Conservation (phyloP, 2,797 vertebrate genomes). For the Cyclura pinguis region DNA sequence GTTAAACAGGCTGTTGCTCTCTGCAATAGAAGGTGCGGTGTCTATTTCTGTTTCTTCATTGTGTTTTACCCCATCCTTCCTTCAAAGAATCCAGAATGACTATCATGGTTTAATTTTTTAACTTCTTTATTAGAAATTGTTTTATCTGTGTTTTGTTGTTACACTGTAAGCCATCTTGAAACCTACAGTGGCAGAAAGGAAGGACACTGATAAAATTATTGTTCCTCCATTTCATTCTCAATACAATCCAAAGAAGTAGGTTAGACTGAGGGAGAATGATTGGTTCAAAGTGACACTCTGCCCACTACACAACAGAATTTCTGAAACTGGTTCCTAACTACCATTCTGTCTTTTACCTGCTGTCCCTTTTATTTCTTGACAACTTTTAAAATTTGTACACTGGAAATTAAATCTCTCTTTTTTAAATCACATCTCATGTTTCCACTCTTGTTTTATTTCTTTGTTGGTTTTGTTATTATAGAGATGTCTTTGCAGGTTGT, state of each 20-base stretch:
- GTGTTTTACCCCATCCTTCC: not conserved
- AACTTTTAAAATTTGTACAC: not conserved
- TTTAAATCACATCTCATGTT: not conserved
- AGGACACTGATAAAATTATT: no score
- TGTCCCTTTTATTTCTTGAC: not conserved
- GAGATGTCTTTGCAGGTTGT: no score
- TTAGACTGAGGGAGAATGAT: not conserved
- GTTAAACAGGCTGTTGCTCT: no score
- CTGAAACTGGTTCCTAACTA: not conserved
- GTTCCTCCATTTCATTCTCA: not conserved
- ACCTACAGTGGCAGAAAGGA: no score
- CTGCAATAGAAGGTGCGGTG: not conserved
- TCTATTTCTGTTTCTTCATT: not conserved
- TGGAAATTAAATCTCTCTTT: not conserved
- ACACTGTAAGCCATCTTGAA: no score
- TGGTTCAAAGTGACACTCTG: not conserved
- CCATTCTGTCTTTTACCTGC: not conserved
- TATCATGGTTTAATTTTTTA: no score
- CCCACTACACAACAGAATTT: no score
- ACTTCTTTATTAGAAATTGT: no score
- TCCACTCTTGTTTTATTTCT: not conserved
- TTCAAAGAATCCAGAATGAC: no score
- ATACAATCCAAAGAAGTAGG: not conserved
- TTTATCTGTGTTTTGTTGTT: no score
- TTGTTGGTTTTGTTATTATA: no score